phyloP scores from a whole-genome alignment of 2,113 vertebrate genomes.

The Cairina moschata region DNA sequence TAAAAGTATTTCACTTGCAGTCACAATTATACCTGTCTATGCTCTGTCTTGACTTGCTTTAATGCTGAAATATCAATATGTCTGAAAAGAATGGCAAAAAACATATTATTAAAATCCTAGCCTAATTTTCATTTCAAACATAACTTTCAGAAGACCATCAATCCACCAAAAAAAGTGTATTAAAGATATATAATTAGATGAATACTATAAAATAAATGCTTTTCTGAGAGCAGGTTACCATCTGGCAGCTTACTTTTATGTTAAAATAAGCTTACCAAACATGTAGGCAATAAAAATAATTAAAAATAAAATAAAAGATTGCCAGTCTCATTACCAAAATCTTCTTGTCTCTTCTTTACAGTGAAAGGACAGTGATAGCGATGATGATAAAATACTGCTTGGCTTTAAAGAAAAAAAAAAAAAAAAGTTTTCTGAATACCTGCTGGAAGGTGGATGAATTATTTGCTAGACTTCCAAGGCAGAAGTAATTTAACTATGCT shows the following conservation, averaged over 20 bases:
- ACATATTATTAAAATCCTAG: background rate
- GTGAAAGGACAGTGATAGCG: background rate
- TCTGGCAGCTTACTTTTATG: background rate
- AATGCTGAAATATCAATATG: background rate
- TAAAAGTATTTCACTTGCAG: background rate
- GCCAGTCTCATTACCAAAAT: background rate
- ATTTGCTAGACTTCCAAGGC: conserved; percentile 1
- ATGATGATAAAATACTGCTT: background rate
- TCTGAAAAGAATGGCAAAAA: background rate
- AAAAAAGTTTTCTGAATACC: background rate
- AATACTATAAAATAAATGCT: background rate
- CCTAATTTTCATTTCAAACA: conserved; percentile 5
- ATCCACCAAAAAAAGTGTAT: background rate
- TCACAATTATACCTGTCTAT: background rate
- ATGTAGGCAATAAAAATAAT: background rate
- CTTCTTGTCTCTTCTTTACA: background rate
- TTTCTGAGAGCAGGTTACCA: background rate
- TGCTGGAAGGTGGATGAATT: background rate
- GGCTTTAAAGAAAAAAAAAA: background rate
- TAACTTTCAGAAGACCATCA: background rate
- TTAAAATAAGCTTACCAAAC: background rate
- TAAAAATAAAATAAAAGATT: background rate
- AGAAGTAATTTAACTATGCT: background rate
- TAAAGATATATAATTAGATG: background rate
- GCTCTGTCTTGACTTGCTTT: background rate